Base-by-base conservation (phyloP, 64 coral and sea anemone species). In the Montipora foliosa region DNA sequence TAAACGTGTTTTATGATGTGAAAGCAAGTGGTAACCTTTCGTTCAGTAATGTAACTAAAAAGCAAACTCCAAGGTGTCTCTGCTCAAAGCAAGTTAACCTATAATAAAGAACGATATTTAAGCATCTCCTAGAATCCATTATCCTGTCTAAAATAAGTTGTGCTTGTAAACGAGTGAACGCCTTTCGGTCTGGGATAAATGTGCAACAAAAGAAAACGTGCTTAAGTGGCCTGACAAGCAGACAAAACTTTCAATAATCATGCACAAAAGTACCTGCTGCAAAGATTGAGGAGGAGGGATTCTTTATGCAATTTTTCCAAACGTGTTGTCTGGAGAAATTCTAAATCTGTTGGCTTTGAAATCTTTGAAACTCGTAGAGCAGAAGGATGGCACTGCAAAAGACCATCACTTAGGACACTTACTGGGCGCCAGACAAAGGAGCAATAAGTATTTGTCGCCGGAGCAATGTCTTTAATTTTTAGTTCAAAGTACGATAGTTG, bases 171-270 rank as follows among this genome's bases (percentile, higher is more conserved):
- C 17, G 82, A 51, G 14, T 48, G 9, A 9, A 5, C 17, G 37
- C 6, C 53, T 57, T 6, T 57, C 6, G 53, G 53, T 57, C 11
- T 8, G 53, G 11, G 53, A 17, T 86, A 17, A 70, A 71, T 71
- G 66, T 71, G 82, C 66, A 86, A 86, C 82, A 86, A 86, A 71
- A 86, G 82, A 86, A 86, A 86, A 86, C 82, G 82, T 86, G 82
- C 82, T 86, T 86, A 16, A 67, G 17, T 11, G 66, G 47, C 44
- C 45, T 86, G 17, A 66, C 66, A 86, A 49, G 47, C 19, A 72
- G 8, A 49, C 76, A 78, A 21, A 59, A 4, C 12, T 57, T 57
- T 57, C 53, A 47, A 70, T 44, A 72, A 86, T 86, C 46, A 49
- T 1, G 66, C 44, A 86, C 82, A 86, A 86, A 86, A 72, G 82